These are phyloP conservation scores for Heliconius ismenius DNA, from an alignment of 2,888 invertebrate genomes.

Conservation along the genomic window DNA sequence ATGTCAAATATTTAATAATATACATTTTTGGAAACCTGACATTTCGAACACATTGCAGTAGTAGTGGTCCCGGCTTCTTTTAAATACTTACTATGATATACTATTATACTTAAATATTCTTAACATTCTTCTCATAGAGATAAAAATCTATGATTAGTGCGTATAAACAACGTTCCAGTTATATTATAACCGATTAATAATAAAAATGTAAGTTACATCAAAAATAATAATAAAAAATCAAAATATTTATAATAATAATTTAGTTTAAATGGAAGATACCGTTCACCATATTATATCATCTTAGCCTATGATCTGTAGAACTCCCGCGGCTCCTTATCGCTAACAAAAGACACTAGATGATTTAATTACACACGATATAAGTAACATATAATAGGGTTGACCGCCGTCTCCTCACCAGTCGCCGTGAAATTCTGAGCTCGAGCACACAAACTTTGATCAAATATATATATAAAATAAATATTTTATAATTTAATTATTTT, in stretches of 20 bases:
- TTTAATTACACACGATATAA: conserved; percentile 22
- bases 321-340: conserved; percentile 40
- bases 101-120: too few relatives aligned
- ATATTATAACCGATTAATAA: too few relatives aligned
- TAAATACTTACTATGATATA: too few relatives aligned
- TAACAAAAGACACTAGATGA: conserved; percentile 28
- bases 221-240: background rate
- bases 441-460: background rate
- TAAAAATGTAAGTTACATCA: background rate
- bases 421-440: conserved; percentile 22
- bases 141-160: too few relatives aligned
- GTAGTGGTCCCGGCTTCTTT: too few relatives aligned
- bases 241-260: conserved; percentile 6
- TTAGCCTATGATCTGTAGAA: conserved; percentile 27
- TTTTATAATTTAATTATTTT: background rate
- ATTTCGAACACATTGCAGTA: too few relatives aligned
- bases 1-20: too few relatives aligned
- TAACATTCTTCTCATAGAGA: too few relatives aligned
- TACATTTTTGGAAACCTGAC: too few relatives aligned
- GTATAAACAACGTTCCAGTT: too few relatives aligned
- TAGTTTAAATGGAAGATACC: conserved; percentile 19
- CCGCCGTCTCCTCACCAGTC: conserved; percentile 15
- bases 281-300: conserved; percentile 18
- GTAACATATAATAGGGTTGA: conserved; percentile 22
- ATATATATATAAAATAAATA: background rate